phyloP scores from a whole-genome alignment of 2,888 invertebrate species.

The Parelbella ahira region DNA sequence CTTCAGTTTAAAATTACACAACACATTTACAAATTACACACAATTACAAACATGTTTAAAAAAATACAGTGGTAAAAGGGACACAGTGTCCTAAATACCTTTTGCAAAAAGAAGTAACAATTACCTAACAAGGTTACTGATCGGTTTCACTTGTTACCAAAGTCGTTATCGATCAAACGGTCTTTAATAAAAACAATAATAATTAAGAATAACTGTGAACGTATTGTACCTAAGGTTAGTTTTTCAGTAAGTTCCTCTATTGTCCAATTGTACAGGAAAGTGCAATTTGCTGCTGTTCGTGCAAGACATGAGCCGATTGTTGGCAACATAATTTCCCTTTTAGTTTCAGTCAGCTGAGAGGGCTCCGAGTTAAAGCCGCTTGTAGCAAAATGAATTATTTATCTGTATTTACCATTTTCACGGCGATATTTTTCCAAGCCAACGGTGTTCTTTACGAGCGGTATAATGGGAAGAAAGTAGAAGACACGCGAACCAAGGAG shows the following conservation, averaged over 20 bases:
- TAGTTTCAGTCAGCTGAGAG: conserved; percentile 21
- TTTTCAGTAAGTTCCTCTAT: conserved; percentile 16
- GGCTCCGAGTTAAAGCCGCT: conserved; percentile 14
- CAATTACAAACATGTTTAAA: too few relatives aligned
- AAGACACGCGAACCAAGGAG: conserved; percentile 39
- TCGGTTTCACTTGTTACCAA: too few relatives aligned
- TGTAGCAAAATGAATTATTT: conserved; percentile 41
- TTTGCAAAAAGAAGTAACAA: too few relatives aligned
- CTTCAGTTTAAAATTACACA: too few relatives aligned
- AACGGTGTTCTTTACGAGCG: conserved; percentile 46
- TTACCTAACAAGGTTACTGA: too few relatives aligned
- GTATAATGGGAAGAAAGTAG: conserved; percentile 49
- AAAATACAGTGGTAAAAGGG: too few relatives aligned
- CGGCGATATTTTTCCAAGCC: conserved; percentile 37
- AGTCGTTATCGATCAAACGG: too few relatives aligned
- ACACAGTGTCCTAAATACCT: too few relatives aligned
- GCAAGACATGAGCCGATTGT: conserved; percentile 19
- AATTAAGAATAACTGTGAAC: too few relatives aligned
- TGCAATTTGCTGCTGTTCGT: conserved; percentile 17
- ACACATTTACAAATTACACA: too few relatives aligned
- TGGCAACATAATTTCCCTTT: conserved; percentile 25
- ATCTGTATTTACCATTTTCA: conserved; percentile 40
- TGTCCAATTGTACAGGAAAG: conserved; percentile 20
- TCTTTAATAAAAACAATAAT: too few relatives aligned
- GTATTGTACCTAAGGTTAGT: too few relatives aligned